Base-by-base conservation (phyloP, 2,888 invertebrate species). In the Tipula lateralis region DNA sequence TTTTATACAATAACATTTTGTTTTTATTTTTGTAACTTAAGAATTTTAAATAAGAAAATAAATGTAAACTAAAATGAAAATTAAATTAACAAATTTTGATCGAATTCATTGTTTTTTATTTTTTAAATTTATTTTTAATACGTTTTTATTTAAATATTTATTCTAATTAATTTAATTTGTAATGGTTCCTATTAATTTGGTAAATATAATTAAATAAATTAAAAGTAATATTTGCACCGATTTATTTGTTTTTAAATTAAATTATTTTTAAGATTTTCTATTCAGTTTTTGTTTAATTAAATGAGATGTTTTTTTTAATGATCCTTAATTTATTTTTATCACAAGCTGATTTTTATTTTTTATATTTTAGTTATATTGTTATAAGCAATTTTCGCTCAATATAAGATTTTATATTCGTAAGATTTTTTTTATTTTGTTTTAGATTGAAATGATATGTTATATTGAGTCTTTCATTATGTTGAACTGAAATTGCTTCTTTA, bases 391-490 rank as follows among this genome's bases (percentile, higher is more conserved):
- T 83, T 83, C 83, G 83, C 83, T 83, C 83, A 83, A 83, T 83
- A 83, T 83, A 83, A 34, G 9, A 44, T n/a, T 34, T 34, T 32
- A 83, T 32, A 19, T 83, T 83, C 34, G 19, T 83, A 30, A 30
- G 19, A 83, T n/a, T 83, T 34, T 83, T 29, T 29, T 29, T 81
- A 24, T 19, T 34, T 83, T 29, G 81, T 29, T 81, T 36, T 19
- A 30, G 19, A 83, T 19, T 83, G 30, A 83, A 84, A 83, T 85
- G 85, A 85, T 85, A 85, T 85, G 85, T 84, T 85, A 85, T 85
- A 85, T 85, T 85, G 85, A 85, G 85, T 84, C 84, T 84, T 84
- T 85, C 34, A 24, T 83, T 83, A 36, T 83, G 29, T 84, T 84
- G 84, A 84, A 84, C 84, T 50, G 24, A 84, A 84, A 84, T 84